Base-by-base conservation (phyloP, 2,113 vertebrate species). In the Thamnaconus septentrionalis region DNA sequence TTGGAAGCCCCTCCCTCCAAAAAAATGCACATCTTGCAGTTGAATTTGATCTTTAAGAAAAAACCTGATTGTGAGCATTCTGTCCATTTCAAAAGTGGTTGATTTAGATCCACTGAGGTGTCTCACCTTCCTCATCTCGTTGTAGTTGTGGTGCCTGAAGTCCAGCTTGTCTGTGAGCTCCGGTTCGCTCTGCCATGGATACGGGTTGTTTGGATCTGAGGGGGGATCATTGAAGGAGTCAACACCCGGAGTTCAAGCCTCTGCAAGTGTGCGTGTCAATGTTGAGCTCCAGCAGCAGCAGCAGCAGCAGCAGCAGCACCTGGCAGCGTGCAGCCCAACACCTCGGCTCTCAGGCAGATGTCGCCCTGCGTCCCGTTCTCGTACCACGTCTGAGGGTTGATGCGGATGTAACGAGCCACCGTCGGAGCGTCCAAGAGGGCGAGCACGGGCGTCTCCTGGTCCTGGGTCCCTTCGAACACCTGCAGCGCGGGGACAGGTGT, bases 81-180 rank as follows among this genome's bases (percentile, higher is more conserved):
- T 45, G 1, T 40, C 41, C 59, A 41, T 41, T 40, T 10, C 10
- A 18, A 3, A 62, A 1, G 1, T 3, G 18, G 18, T 31, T 31
- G 18, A 31, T 31, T 31, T 31, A 2, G 18, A 31, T 31, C 18
- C 18, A 31, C 18, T 31, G 18, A 31, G 18, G 18, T 3, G n/a
- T 48, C 55, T 44, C 64, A 96, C 96, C 94, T 97, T 96, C 73
- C 94, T 94, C 96, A 97, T 95, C 78, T 98, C 95, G 73, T 95
- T 95, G 81, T 97, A 97, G 89, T 89, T 95, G 87, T 98, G 96
- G 76, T 98, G 95, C 64, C 93, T 93, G 87, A 98, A 98, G 73
- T 98, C 95, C 85, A 98, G 84, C 65, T 93, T 91, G 66, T 97
- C 94, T 71, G 0, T 77, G 84, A 58, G 91, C 85, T 1, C 88